Base-by-base conservation (phyloP, 1,140 invertebrate species). In the Schlechtendalia chinensis region DNA sequence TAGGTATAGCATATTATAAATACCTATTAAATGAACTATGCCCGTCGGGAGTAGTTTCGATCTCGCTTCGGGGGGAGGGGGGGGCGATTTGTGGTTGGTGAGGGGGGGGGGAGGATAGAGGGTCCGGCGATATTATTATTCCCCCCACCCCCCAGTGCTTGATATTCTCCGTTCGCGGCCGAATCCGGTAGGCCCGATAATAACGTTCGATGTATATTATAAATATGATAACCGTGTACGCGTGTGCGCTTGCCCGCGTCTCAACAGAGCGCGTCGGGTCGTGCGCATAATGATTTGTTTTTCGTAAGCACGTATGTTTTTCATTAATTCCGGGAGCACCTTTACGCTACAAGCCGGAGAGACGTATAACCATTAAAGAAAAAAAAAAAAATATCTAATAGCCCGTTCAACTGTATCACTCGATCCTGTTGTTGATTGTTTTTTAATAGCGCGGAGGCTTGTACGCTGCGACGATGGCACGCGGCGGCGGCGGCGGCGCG, bases 321-420 rank as follows among this genome's bases (percentile, higher is more conserved):
- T 32, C 47, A 72, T 72, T 54, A 72, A 72, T 72, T 72, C 69
- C 69, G 27, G 69, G 50, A 72, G 69, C 69, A 72, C 47, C 50
- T 72, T 72, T 29, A 72, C 69, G 29, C 69, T 54, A 72, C 67
- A 27, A n/a, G 45, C 27, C 50, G n/a, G 50, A 39, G n/a, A n/a
- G n/a, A n/a, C n/a, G n/a, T 39, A 71, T 71, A 72, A 72, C 69
- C 69, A 72, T 72, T 72, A 72, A 72, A 54, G n/a, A n/a, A n/a
- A n/a, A n/a, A n/a, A n/a, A n/a, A n/a, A n/a, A n/a, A n/a, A n/a
- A n/a, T n/a, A 72, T 72, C 54, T 72, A 72, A 72, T 72, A 54
- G 69, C 69, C 24, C 24, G 53, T 17, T 54, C 50, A 54, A 71
- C 67, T 71, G 27, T 71, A 27, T 71, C 67, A 71, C 50, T 71